phyloP scores from a whole-genome alignment of 2,888 invertebrate species.

The Spialia ferax region DNA sequence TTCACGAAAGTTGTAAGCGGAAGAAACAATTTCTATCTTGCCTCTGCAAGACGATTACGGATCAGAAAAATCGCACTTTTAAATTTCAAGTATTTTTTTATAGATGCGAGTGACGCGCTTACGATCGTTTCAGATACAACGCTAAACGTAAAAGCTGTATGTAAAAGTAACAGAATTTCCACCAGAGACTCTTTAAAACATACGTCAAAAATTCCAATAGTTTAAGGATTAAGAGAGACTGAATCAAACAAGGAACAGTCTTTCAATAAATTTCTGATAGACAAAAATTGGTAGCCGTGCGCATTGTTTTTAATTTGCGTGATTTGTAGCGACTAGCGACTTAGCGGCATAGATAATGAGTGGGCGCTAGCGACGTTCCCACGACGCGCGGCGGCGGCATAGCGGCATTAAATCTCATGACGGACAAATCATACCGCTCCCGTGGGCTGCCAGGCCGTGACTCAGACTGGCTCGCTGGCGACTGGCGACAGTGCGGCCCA shows the following conservation, averaged over 20 bases:
- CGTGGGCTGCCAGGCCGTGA: not conserved
- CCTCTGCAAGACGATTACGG: not conserved
- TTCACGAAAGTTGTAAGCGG: not conserved
- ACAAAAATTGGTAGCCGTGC: not conserved
- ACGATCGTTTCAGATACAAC: too few species aligned
- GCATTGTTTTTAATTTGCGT: slow-evolving; percentile 18
- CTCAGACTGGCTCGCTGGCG: not conserved
- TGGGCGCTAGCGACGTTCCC: slow-evolving; percentile 49
- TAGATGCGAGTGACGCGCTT: too few species aligned
- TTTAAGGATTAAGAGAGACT: too few species aligned
- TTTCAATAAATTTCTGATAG: not conserved
- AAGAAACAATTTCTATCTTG: not conserved
- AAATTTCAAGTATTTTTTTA: too few species aligned
- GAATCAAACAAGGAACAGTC: too few species aligned
- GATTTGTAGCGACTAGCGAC: slow-evolving; percentile 5
- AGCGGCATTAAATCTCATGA: slow-evolving; percentile 66
- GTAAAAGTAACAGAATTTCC: too few species aligned
- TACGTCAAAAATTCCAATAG: too few species aligned
- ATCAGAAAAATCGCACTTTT: not conserved
- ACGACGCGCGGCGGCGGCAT: slow-evolving; percentile 41
- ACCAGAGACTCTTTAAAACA: too few species aligned
- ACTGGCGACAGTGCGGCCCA: not conserved
- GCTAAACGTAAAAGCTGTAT: too few species aligned
- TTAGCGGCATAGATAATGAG: slow-evolving; percentile 36
- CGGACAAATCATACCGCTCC: slow-evolving; percentile 56